phyloP scores from a whole-genome alignment of 1,140 invertebrate genomes.

The Stenopsyche tienmushanensis region DNA sequence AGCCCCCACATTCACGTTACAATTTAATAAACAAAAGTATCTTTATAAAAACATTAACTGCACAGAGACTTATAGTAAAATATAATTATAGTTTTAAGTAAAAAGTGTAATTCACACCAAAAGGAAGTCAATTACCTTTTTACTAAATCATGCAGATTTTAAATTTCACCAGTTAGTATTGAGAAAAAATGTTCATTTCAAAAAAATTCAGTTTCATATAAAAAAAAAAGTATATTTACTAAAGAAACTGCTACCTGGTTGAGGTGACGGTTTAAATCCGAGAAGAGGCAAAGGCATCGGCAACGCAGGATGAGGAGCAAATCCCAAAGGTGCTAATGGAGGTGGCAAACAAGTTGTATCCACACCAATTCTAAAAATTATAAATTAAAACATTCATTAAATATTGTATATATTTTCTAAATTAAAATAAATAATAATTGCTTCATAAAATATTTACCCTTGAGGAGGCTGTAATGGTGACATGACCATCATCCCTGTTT shows the following conservation, averaged over 20 bases:
- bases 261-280: constrained; percentile 36
- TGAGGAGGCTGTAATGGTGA: constrained; percentile 33
- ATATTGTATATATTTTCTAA: background rate
- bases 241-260: constrained; percentile 25
- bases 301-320: constrained; percentile 33
- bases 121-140: no score
- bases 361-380: constrained; percentile 25
- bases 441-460: constrained; percentile 22
- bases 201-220: background rate
- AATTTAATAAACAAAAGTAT: no score
- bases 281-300: constrained; percentile 33
- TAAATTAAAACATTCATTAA: constrained; percentile 2
- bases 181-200: background rate
- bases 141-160: no score
- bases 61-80: no score
- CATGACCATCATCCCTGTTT: constrained; percentile 30
- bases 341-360: constrained; percentile 36
- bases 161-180: no score
- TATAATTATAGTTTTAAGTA: no score
- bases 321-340: constrained; percentile 28
- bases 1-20: no score
- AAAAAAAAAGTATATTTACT: background rate
- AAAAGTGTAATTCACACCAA: no score
- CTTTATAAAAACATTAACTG: no score
- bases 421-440: background rate